Evolutionary conservation across 2,888 invertebrate species (phyloP).

Genomic region (Rhagonycha fulva): DNA sequence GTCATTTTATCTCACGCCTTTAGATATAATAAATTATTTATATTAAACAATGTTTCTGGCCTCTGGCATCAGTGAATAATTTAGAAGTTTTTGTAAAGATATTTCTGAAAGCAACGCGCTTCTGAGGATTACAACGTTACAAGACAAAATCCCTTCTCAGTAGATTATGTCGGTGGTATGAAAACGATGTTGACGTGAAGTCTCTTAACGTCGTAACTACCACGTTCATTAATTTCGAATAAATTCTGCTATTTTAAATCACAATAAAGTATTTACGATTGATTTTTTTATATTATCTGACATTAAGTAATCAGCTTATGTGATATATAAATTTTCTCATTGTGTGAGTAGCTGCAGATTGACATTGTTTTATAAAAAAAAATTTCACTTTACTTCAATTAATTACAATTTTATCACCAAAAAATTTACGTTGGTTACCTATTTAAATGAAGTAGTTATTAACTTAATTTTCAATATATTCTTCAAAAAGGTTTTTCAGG

Average conservation of each 20-base stretch:
- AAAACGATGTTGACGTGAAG: constrained; percentile 26
- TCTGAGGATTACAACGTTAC: constrained; percentile 24
- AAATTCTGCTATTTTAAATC: background rate
- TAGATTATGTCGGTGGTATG: constrained; percentile 21
- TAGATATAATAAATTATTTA: constrained; percentile 41
- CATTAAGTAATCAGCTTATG: background rate
- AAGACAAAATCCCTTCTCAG: constrained; percentile 26
- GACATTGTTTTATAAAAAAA: too few relatives aligned
- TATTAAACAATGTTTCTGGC: constrained; percentile 37
- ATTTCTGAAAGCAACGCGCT: constrained; percentile 21
- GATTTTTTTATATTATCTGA: background rate
- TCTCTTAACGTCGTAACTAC: constrained; percentile 12
- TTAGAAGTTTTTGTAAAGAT: constrained; percentile 24
- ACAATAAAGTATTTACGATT: background rate
- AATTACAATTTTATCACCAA: too few relatives aligned
- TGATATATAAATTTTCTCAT: too few relatives aligned
- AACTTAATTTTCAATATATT: background rate
- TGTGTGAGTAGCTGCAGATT: too few relatives aligned
- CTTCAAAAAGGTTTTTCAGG: background rate
- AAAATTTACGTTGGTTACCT: background rate
- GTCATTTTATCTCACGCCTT: constrained; percentile 39
- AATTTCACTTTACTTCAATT: too few relatives aligned
- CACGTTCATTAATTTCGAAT: constrained; percentile 4
- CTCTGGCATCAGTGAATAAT: constrained; percentile 28
- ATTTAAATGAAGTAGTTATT: background rate